phyloP scores from a whole-genome alignment of 2,888 invertebrate genomes.

The Nephrotoma guestfalica region DNA sequence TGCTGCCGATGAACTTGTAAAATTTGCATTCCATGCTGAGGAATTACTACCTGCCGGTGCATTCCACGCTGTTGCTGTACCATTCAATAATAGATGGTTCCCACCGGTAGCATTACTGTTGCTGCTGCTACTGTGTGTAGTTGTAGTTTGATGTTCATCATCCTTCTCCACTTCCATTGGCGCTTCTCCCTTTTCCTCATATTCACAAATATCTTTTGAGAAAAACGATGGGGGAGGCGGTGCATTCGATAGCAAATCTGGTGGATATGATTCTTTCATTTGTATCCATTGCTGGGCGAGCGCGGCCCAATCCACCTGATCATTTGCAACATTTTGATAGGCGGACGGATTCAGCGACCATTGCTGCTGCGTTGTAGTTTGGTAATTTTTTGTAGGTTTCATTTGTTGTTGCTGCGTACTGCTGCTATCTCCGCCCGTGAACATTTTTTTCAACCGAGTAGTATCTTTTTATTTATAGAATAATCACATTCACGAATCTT shows the following conservation, averaged over 20 bases:
- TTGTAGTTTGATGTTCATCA: constrained; percentile 29
- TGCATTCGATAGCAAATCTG: constrained; percentile 31
- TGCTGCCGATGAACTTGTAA: neutral
- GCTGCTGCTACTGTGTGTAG: neutral
- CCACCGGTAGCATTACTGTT: neutral
- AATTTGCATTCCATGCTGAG: neutral
- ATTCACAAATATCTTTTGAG: constrained; percentile 21
- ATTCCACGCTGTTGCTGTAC: neutral
- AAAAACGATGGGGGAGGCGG: constrained; percentile 37
- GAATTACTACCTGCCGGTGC: neutral
- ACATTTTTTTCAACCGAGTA: constrained; percentile 18
- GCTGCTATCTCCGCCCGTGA: constrained; percentile 25
- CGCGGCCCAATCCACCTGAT: constrained; percentile 91
- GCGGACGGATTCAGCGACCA: constrained; percentile 29
- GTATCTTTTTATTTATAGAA: neutral
- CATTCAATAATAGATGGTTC: neutral
- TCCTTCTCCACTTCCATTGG: constrained; percentile 76
- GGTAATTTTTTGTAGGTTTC: constrained; percentile 2
- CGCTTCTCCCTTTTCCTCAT: constrained; percentile 63
- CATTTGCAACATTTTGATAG: constrained; percentile 68
- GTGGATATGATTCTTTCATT: constrained; percentile 63
- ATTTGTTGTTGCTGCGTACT: constrained; percentile 12
- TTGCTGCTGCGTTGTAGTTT: constrained; percentile 3
- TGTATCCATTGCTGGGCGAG: constrained; percentile 96
- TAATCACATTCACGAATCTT: neutral